Evolutionary conservation across 2,888 invertebrate species (phyloP).

Genomic region (Monopis laevigella): DNA sequence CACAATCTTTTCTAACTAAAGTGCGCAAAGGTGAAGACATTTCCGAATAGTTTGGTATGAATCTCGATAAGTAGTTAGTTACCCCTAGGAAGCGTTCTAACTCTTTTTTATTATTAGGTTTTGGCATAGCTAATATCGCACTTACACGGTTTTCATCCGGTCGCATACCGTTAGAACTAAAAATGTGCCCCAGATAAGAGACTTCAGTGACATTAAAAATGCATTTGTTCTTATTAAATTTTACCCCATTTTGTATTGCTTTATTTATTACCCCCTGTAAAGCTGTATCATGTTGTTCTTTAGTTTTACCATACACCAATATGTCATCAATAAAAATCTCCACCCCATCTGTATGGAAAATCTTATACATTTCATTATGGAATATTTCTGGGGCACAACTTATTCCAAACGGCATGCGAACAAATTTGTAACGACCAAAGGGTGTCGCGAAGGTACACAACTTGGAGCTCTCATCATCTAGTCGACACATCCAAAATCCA

Average conservation of each 20-base stretch:
- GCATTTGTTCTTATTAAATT: too few relatives aligned
- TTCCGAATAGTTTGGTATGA: slow-evolving; percentile 13
- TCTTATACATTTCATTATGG: slow-evolving; percentile 18
- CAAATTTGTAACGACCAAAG: slow-evolving; percentile 8
- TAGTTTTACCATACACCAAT: slow-evolving; percentile 12
- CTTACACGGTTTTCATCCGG: too few relatives aligned
- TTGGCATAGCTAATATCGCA: too few relatives aligned
- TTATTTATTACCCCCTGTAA: slow-evolving; percentile 9
- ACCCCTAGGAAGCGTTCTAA: too few relatives aligned
- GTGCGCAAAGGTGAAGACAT: slow-evolving; percentile 9
- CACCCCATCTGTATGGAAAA: slow-evolving; percentile 15
- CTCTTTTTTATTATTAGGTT: too few relatives aligned
- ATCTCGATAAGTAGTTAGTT: slow-evolving; percentile 14
- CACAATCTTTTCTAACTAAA: slow-evolving; percentile 12
- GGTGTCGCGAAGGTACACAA: slow-evolving; percentile 12
- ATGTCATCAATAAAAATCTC: slow-evolving; percentile 14
- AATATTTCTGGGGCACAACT: slow-evolving; percentile 15
- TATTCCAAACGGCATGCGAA: slow-evolving; percentile 10
- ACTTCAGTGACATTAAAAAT: too few relatives aligned
- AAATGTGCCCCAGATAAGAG: too few relatives aligned
- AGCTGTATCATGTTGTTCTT: slow-evolving; percentile 15
- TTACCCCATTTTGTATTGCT: too few relatives aligned
- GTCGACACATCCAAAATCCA: slow-evolving; percentile 7
- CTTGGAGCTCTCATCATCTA: slow-evolving; percentile 11
- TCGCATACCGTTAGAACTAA: too few relatives aligned